A percentile compares a stretch with the other conserved stretches of the same genome.
These are phyloP conservation scores for Erpobdella octoculata DNA, from an alignment of 2,888 invertebrate genomes.

Conservation along the genomic window DNA sequence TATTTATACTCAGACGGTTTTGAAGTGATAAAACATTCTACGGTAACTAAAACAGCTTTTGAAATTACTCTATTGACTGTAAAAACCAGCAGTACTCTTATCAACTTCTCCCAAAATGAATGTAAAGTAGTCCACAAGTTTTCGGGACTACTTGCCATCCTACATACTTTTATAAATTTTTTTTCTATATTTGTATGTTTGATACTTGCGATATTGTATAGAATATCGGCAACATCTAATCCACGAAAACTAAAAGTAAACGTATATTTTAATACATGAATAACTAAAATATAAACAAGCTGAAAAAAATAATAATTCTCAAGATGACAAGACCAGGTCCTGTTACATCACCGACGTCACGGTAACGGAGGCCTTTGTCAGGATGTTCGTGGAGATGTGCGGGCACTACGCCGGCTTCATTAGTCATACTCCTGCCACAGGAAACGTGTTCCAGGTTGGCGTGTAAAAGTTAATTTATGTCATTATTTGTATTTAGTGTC, in stretches of 20 bases:
- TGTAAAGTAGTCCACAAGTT: background rate
- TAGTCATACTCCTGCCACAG: slow-evolving; percentile 53
- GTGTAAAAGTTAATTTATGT: background rate
- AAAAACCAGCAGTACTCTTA: too few species aligned
- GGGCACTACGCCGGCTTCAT: slow-evolving; percentile 64
- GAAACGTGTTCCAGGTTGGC: slow-evolving; percentile 52
- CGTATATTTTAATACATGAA: background rate
- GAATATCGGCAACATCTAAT: too few species aligned
- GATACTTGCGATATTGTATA: too few species aligned
- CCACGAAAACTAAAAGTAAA: background rate
- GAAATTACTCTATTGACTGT: too few species aligned
- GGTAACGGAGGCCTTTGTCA: slow-evolving; percentile 69
- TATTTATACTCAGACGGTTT: too few species aligned
- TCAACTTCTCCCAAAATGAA: background rate
- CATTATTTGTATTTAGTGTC: background rate
- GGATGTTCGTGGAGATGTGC: slow-evolving; percentile 69
- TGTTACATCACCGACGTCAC: slow-evolving; percentile 56
- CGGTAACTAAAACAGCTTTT: too few species aligned
- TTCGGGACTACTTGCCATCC: background rate
- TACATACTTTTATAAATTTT: background rate
- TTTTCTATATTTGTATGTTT: too few species aligned
- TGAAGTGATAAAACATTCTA: too few species aligned
- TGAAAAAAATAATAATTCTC: background rate
- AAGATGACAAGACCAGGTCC: background rate
- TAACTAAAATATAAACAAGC: background rate